phyloP scores from a whole-genome alignment of 2,113 vertebrate genomes.

The Chunga burmeisteri region DNA sequence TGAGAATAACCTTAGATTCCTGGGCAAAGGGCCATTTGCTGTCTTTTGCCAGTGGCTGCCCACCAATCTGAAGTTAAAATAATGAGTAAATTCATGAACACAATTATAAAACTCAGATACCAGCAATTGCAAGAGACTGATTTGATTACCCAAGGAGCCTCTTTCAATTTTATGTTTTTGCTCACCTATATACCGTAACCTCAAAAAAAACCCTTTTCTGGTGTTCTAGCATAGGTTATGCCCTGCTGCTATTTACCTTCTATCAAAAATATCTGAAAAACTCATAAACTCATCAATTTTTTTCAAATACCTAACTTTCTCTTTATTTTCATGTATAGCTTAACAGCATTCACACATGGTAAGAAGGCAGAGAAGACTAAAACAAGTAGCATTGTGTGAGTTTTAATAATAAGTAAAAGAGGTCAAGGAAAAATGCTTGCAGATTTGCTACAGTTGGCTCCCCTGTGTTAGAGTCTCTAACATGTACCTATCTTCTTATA shows the following conservation, averaged over 20 bases:
- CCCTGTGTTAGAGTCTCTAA: neutral
- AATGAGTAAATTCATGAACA: neutral
- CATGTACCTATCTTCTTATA: neutral
- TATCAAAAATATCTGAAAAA: neutral
- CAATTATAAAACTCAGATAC: neutral
- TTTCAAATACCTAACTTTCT: neutral
- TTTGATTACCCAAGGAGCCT: neutral
- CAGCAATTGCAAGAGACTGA: neutral
- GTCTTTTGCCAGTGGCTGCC: neutral
- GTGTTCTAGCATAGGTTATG: neutral
- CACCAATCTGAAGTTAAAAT: neutral
- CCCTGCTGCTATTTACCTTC: neutral
- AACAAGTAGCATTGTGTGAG: neutral
- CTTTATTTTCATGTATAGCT: fast-evolving
- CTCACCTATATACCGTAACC: neutral
- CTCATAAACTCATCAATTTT: neutral
- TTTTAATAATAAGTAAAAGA: neutral
- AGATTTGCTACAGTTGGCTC: neutral
- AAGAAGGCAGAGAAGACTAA: neutral
- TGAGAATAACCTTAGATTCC: neutral
- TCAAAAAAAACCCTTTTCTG: neutral
- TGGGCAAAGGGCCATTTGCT: neutral
- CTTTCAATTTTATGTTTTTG: neutral
- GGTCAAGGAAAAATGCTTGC: neutral
- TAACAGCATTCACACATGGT: neutral